A percentile compares a stretch with the other conserved stretches of the same genome.
These are phyloP conservation scores for Rhinophrynus dorsalis DNA, from an alignment of 2,797 vertebrate species.

Conservation along the genomic window DNA sequence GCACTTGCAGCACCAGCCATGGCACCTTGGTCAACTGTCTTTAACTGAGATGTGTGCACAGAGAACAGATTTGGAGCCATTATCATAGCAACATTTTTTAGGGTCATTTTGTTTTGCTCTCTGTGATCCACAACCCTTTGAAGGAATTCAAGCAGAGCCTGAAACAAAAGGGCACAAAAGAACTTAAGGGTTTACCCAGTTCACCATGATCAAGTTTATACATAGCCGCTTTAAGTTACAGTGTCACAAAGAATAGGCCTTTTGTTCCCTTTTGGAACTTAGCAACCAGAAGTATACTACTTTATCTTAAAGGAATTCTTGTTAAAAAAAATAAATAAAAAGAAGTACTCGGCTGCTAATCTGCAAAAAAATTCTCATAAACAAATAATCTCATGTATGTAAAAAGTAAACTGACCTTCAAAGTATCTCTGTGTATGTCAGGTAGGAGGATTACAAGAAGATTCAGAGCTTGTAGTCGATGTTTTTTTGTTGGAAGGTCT, in stretches of 20 bases:
- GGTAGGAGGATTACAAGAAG: slow-evolving; percentile 91
- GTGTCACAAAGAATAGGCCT: neutral
- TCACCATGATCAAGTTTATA: neutral
- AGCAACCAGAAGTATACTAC: neutral
- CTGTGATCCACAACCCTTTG: slow-evolving; percentile 86
- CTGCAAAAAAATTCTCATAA: neutral
- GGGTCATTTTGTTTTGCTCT: slow-evolving; percentile 91
- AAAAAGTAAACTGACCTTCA: slow-evolving; percentile 79
- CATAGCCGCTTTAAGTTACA: neutral
- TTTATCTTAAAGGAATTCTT: neutral
- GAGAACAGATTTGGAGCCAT: slow-evolving; percentile 98
- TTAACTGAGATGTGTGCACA: slow-evolving; percentile 79
- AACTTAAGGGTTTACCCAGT: slow-evolving; percentile 30
- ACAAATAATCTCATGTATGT: neutral
- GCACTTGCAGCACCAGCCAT: slow-evolving; percentile 76
- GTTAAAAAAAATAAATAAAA: neutral
- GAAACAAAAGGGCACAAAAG: slow-evolving; percentile 57
- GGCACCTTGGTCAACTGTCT: slow-evolving; percentile 82
- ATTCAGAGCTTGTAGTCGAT: slow-evolving; percentile 93
- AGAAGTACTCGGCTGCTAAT: no score
- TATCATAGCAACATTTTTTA: slow-evolving; percentile 91
- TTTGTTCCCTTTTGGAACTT: neutral
- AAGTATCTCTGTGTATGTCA: slow-evolving; percentile 82
- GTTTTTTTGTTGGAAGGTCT: slow-evolving; percentile 88
- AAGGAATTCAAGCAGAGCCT: slow-evolving; percentile 95